These are phyloP conservation scores for Drosophila sechellia DNA, from an alignment of 1,140 invertebrate genomes.

Conservation along the genomic window DNA sequence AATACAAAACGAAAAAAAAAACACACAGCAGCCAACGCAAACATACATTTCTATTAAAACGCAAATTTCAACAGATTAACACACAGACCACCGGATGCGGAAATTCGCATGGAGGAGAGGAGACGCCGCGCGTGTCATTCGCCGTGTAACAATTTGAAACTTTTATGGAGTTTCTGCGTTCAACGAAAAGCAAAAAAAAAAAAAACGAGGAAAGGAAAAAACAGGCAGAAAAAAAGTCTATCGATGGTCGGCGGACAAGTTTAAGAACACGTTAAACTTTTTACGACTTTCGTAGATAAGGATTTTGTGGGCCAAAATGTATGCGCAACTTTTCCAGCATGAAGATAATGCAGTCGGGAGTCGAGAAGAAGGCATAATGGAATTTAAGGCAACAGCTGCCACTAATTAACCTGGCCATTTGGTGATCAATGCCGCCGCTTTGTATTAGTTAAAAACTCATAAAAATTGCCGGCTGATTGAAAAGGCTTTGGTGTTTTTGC, in stretches of 20 bases:
- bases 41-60: constrained; percentile 75
- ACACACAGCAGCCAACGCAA: constrained; percentile 6
- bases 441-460: constrained; percentile 72
- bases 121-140: constrained; percentile 68
- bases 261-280: constrained; percentile 78
- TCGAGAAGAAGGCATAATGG: constrained; percentile 32
- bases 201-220: too few species aligned
- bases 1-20: too few species aligned
- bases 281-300: constrained; percentile 67
- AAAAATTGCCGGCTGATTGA: constrained; percentile 43
- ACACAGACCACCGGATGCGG: constrained; percentile 38
- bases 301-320: constrained; percentile 28
- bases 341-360: constrained; percentile 39
- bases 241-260: constrained; percentile 46
- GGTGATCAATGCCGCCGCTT: constrained; percentile 2
- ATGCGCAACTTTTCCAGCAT: constrained; percentile 17
- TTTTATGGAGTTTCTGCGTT: constrained; percentile 57
- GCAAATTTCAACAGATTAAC: constrained; percentile 80
- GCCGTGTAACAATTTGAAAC: constrained; percentile 78
- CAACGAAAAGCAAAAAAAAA: background rate
- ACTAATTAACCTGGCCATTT: constrained; percentile 75
- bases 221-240: constrained; percentile 15
- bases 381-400: constrained; percentile 60
- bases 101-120: background rate
- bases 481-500: background rate